Percentiles rank a stretch among this genome's conserved stretches.
phyloP scores from a whole-genome alignment of 2,113 vertebrate species.

The Nothoprocta pentlandii region DNA sequence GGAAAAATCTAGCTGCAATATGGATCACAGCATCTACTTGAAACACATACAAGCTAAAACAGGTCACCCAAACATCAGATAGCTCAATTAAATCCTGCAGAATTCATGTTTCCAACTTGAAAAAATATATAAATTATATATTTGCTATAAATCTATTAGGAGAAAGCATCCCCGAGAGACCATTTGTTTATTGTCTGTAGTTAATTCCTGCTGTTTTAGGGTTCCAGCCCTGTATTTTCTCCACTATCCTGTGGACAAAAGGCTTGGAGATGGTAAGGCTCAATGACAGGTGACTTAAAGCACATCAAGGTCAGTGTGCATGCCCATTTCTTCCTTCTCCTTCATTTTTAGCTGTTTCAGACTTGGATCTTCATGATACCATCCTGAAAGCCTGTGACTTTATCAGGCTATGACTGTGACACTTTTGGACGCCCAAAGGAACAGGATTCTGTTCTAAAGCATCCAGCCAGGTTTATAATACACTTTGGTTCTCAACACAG shows the following conservation, averaged over 20 bases:
- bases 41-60: not conserved
- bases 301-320: accelerated
- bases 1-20: not conserved
- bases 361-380: not conserved
- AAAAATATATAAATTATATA: not conserved
- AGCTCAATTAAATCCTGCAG: not conserved
- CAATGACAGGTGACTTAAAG: not conserved
- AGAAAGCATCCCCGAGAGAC: not conserved
- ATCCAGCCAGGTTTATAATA: not conserved
- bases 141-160: not conserved
- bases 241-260: not conserved
- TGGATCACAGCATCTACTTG: not conserved
- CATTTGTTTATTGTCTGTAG: not conserved
- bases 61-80: not conserved
- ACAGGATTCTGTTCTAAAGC: not conserved
- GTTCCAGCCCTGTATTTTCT: not conserved
- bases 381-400: accelerated
- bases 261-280: not conserved
- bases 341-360: accelerated
- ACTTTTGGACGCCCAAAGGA: accelerated
- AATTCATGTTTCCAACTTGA: accelerated
- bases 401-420: accelerated
- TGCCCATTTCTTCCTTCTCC: not conserved
- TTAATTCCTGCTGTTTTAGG: not conserved
- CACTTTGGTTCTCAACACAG: not conserved